Evolutionary conservation across 2,113 vertebrate species (phyloP).

Genomic region (Galbula dea): DNA sequence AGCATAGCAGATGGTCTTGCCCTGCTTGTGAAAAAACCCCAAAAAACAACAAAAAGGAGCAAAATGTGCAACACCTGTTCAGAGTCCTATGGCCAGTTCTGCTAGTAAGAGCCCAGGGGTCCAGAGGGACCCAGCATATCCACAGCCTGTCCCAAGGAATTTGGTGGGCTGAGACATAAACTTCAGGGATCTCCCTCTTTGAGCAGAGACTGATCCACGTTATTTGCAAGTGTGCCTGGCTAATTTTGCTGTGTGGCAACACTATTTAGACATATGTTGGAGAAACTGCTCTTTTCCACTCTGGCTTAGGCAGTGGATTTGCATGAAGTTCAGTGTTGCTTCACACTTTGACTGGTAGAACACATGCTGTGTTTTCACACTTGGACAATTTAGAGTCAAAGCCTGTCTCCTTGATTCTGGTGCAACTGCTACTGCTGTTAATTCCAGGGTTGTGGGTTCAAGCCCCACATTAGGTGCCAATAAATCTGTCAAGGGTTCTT

Average conservation of each 20-base stretch:
- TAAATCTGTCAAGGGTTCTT: too few species aligned
- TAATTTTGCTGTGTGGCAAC: background rate
- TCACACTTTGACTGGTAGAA: background rate
- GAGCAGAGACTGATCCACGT: background rate
- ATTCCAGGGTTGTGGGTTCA: too few species aligned
- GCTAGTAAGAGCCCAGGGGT: background rate
- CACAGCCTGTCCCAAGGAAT: background rate
- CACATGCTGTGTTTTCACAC: background rate
- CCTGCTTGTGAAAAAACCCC: background rate
- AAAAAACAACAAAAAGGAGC: too few species aligned
- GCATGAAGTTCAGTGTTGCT: background rate
- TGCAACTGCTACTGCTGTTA: too few species aligned
- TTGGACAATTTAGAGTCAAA: background rate
- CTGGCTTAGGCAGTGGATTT: background rate
- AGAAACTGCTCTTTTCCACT: too few species aligned
- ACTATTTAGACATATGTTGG: too few species aligned
- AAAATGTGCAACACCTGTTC: constrained; percentile 1
- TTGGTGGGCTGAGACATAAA: background rate
- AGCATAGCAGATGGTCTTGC: constrained; percentile 31
- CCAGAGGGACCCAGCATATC: background rate
- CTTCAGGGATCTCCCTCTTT: background rate
- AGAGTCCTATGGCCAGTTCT: background rate
- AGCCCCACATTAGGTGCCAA: too few species aligned
- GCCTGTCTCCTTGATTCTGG: background rate
- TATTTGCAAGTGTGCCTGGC: background rate